A percentile compares a stretch with the other conserved stretches of the same genome.
These are phyloP conservation scores for Etia nguti DNA, from an alignment of 2,113 vertebrate genomes.

Conservation along the genomic window DNA sequence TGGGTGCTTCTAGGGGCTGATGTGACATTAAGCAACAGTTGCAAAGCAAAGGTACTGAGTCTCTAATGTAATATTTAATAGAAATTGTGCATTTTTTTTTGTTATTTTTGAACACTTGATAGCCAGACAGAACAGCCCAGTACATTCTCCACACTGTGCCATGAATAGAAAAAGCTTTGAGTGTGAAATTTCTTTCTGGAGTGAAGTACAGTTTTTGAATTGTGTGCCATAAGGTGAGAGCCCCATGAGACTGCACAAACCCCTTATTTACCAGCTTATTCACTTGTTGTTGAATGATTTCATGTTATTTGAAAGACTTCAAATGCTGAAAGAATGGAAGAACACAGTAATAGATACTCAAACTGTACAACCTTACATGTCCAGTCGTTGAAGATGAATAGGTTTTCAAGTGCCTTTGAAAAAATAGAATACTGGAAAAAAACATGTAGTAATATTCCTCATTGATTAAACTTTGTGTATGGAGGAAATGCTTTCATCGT, in stretches of 20 bases:
- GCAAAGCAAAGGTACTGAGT: not conserved
- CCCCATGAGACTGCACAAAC: not conserved
- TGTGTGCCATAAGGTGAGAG: not conserved
- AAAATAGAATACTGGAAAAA: not conserved
- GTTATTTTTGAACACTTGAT: not conserved
- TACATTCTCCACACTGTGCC: not conserved
- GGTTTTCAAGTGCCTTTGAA: not conserved
- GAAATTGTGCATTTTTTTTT: not conserved
- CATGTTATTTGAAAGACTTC: not conserved
- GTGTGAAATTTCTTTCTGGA: not conserved
- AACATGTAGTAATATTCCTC: not conserved
- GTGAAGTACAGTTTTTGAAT: not conserved
- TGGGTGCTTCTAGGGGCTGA: not conserved
- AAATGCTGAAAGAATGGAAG: not conserved
- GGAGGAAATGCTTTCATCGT: not conserved
- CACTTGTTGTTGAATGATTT: not conserved
- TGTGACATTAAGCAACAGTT: not conserved
- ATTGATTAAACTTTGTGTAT: not conserved
- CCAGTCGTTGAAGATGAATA: not conserved
- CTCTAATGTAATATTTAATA: not conserved
- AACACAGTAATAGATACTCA: not conserved
- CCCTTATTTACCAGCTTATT: not conserved
- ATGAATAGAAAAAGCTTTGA: not conserved
- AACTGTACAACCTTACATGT: not conserved
- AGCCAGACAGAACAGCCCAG: not conserved